Conservation (phyloP, 2,888 invertebrate species). For the Automeris io region DNA sequence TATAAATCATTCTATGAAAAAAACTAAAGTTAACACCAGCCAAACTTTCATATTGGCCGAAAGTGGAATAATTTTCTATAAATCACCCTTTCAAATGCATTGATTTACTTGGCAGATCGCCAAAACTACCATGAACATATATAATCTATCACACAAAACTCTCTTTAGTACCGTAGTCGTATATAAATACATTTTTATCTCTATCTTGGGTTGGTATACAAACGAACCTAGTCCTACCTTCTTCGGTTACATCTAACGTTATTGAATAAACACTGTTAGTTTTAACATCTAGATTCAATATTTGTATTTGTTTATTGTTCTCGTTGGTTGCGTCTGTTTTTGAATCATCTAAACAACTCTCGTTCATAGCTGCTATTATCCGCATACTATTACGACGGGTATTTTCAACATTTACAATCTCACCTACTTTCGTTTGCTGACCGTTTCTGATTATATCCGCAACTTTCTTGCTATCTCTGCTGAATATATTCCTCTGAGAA, state of each 20-base stretch:
- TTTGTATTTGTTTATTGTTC: slow-evolving; percentile 73
- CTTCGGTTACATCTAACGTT: slow-evolving; percentile 66
- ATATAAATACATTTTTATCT: slow-evolving; percentile 69
- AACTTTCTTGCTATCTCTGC: slow-evolving; percentile 54
- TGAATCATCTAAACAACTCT: slow-evolving; percentile 22
- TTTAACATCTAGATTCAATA: slow-evolving; percentile 70
- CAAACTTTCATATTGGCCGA: neutral
- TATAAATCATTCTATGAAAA: neutral
- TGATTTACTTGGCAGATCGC: slow-evolving; percentile 37
- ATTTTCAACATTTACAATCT: slow-evolving; percentile 64
- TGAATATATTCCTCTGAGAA: slow-evolving; percentile 54
- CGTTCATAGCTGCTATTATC: slow-evolving; percentile 58
- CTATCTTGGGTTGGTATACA: slow-evolving; percentile 58
- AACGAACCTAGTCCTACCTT: slow-evolving; percentile 58
- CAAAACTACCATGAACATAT: slow-evolving; percentile 24
- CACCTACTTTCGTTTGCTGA: slow-evolving; percentile 57
- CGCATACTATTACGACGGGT: slow-evolving; percentile 71
- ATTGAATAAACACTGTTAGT: slow-evolving; percentile 71
- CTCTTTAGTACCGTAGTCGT: slow-evolving; percentile 69
- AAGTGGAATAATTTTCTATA: neutral
- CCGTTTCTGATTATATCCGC: slow-evolving; percentile 32
- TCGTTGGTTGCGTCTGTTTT: slow-evolving; percentile 32
- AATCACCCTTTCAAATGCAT: slow-evolving; percentile 34
- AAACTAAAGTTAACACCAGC: neutral
- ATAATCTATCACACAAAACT: slow-evolving; percentile 54